phyloP scores from a whole-genome alignment of 1,140 invertebrate species.

The Panulirus ornatus region DNA sequence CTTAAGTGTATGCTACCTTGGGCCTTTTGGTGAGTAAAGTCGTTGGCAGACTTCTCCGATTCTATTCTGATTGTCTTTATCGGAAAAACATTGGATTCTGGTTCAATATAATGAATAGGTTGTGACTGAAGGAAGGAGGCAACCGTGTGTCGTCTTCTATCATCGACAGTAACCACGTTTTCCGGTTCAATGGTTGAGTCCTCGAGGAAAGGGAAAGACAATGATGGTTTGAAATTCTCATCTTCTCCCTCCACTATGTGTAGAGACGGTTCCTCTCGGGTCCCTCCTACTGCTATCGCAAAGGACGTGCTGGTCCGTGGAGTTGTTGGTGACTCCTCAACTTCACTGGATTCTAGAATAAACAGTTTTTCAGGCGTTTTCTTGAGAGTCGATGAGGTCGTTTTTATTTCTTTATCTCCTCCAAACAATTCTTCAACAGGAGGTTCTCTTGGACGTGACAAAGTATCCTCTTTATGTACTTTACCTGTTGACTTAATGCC shows the following conservation, averaged over 20 bases:
- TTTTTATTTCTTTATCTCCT: background rate
- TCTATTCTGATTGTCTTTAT: constrained; percentile 19
- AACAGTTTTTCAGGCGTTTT: constrained; percentile 17
- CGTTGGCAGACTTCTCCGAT: background rate
- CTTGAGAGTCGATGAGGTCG: background rate
- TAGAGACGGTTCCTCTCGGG: background rate
- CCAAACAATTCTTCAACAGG: background rate
- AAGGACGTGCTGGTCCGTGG: background rate
- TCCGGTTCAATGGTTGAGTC: background rate
- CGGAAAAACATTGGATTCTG: constrained; percentile 3
- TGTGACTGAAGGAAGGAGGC: constrained; percentile 22
- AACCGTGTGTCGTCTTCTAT: background rate
- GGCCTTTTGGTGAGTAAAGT: background rate
- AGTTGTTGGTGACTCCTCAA: background rate
- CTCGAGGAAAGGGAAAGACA: constrained; percentile 41
- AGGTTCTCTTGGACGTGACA: background rate
- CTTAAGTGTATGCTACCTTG: background rate
- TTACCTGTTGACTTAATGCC: background rate
- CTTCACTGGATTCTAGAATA: constrained; percentile 16
- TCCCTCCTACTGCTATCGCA: background rate
- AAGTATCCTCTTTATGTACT: background rate
- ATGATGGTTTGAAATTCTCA: constrained; percentile 20
- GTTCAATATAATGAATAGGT: constrained; percentile 1
- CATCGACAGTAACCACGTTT: background rate
- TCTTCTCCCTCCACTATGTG: background rate